Base-by-base conservation (phyloP, 2,888 invertebrate species). In the Dryococelus australis region DNA sequence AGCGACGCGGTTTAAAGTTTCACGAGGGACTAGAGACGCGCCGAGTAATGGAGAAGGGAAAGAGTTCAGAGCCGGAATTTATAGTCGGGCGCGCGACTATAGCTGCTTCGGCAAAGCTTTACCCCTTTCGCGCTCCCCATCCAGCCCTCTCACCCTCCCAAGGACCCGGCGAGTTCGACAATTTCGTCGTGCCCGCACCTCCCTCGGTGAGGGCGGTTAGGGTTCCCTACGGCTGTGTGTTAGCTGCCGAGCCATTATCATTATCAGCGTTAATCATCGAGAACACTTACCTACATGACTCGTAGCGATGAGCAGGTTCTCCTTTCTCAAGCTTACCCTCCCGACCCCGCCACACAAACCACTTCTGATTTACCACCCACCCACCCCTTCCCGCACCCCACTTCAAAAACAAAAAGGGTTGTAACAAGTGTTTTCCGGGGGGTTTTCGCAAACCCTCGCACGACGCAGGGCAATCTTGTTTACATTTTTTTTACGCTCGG, bases 41-140 rank as follows among this genome's bases (percentile, higher is more conserved):
- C 65, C 65, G 65, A 65, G 65, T 65, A 65, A 65, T 65, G 65
- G 65, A 65, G 65, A 65, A 65, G 65, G n/a, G 65, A 65, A 65
- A 65, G 65, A n/a, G 65, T 65, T 65, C 65, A 65, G 65, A 65
- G 12, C 24, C 65, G 65, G 65, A 65, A 65, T 65, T 65, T 65
- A 65, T 65, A 65, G 65, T 65, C 65, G 65, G 8, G 65, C 24
- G 65, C 10, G 65, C 24, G 8, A 20, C 65, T n/a, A n/a, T 65
- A 65, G 65, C 65, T n/a, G 65, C 65, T 65, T 65, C 65, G 16
- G 65, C 65, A n/a, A 65, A 9, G 65, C n/a, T 65, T 65, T 65
- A 16, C 65, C 20, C 65, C 16, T 65, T 20, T 20, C 24, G 8
- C 16, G 24, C 65, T 20, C 65, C 65, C 65, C 65, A n/a, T 24